These are phyloP conservation scores for Ectemnius continuus DNA, from an alignment of 2,888 invertebrate species.

Conservation along the genomic window DNA sequence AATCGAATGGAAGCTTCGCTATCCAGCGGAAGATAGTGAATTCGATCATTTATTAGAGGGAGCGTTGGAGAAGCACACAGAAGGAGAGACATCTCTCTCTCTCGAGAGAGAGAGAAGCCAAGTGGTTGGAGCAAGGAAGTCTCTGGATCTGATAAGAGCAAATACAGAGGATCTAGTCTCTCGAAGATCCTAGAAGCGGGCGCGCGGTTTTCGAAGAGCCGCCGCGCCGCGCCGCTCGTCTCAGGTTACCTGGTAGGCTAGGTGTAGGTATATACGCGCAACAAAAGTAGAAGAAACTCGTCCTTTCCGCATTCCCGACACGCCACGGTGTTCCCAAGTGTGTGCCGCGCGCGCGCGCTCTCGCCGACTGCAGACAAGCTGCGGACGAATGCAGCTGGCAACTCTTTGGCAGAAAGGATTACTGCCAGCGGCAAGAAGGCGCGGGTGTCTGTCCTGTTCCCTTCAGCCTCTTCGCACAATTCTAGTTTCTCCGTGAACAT, in stretches of 20 bases:
- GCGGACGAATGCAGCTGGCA: conserved; percentile 53
- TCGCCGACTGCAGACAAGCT: conserved; percentile 38
- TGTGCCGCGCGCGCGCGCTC: conserved; percentile 6
- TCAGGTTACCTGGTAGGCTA: conserved; percentile 49
- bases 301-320: conserved; percentile 65
- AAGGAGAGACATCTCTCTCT: background rate
- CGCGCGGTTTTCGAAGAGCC: conserved; percentile 57
- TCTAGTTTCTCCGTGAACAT: too few species aligned
- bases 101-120: background rate
- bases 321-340: conserved; percentile 53
- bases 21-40: too few species aligned
- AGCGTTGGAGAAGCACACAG: too few species aligned
- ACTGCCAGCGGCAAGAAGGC: conserved; percentile 35
- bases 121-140: conserved; percentile 41
- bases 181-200: conserved; percentile 51
- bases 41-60: too few species aligned
- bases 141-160: conserved; percentile 55
- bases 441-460: conserved; percentile 38
- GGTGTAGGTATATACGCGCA: conserved; percentile 38
- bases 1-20: background rate
- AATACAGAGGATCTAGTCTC: conserved; percentile 46
- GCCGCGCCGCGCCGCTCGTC: conserved; percentile 25
- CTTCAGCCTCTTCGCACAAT: too few species aligned
- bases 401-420: conserved; percentile 52
- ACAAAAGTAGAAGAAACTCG: conserved; percentile 65